Conservation (phyloP, 2,797 vertebrate genomes). For the Poeciliopsis gracilis region DNA sequence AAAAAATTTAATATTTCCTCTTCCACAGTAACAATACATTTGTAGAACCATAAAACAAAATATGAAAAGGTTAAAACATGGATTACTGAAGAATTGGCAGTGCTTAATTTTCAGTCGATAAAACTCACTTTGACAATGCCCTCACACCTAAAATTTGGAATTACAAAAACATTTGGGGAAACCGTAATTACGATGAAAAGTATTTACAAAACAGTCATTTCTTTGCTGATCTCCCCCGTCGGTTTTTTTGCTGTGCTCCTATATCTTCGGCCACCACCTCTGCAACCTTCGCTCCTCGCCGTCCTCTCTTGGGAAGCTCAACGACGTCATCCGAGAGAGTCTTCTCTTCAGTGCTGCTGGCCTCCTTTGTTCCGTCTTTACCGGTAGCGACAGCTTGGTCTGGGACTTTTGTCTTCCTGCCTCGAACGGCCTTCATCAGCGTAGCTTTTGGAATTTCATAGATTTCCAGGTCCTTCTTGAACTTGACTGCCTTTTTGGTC, state of each 20-base stretch:
- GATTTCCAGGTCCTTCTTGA: constrained; percentile 52
- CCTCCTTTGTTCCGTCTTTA: constrained; percentile 20
- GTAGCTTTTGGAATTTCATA: constrained; percentile 37
- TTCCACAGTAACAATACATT: constrained; percentile 20
- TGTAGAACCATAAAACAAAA: constrained; percentile 14
- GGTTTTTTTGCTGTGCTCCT: constrained; percentile 48
- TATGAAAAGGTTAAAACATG: constrained; percentile 11
- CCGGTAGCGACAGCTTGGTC: constrained; percentile 16
- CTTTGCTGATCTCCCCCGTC: constrained; percentile 69
- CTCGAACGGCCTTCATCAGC: constrained; percentile 46
- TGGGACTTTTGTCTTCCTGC: constrained; percentile 51
- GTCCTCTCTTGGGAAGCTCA: constrained; percentile 56
- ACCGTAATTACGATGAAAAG: constrained; percentile 1
- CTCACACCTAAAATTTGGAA: background rate
- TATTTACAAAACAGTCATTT: constrained; percentile 58
- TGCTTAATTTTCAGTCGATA: constrained; percentile 48
- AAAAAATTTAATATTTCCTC: constrained; percentile 63
- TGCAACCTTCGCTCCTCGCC: constrained; percentile 50
- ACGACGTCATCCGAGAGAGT: constrained; percentile 60
- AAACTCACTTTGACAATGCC: constrained; percentile 39
- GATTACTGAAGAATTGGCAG: constrained; percentile 52
- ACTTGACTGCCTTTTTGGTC: constrained; percentile 62
- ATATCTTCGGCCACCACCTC: constrained; percentile 3
- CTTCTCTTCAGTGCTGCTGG: constrained; percentile 63
- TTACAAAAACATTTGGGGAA: constrained; percentile 17